Percentiles rank a stretch among this genome's conserved stretches.
These are phyloP conservation scores for Sinonovacula constricta DNA, from an alignment of 1,140 invertebrate genomes.

Conservation along the genomic window DNA sequence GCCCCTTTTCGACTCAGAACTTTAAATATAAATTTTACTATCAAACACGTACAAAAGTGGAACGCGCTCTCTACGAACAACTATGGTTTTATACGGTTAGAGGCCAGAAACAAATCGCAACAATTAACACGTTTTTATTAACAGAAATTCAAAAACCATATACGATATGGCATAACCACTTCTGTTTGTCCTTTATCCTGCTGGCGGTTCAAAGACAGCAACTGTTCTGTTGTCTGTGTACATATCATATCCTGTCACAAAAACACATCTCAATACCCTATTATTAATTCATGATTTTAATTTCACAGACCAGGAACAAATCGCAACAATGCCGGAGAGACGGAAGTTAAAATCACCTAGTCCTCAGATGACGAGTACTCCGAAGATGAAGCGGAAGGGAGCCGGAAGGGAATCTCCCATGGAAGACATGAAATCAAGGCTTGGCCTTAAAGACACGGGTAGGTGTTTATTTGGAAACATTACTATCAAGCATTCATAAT, in stretches of 20 bases:
- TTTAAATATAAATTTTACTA: too few relatives aligned
- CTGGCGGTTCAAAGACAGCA: not conserved
- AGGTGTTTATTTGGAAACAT: too few relatives aligned
- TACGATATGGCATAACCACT: too few relatives aligned
- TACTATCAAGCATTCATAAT: too few relatives aligned
- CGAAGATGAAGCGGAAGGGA: conserved; percentile 46
- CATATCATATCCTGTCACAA: not conserved
- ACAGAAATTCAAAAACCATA: too few relatives aligned
- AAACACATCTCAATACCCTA: not conserved
- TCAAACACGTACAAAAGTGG: too few relatives aligned
- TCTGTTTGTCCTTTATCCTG: not conserved
- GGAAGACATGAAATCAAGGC: conserved; percentile 31
- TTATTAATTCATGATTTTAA: not conserved
- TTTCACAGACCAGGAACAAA: conserved; percentile 19
- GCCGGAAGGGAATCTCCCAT: conserved; percentile 9
- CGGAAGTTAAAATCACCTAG: conserved; percentile 45
- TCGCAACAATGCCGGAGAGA: conserved; percentile 39
- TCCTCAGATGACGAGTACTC: conserved; percentile 49
- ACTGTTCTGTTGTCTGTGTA: not conserved
- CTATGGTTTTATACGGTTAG: too few relatives aligned
- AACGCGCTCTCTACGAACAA: too few relatives aligned
- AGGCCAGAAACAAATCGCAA: too few relatives aligned
- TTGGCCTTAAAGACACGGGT: conserved; percentile 27
- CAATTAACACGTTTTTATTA: too few relatives aligned
- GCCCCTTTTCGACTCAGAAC: too few relatives aligned